phyloP scores from a whole-genome alignment of 2,797 vertebrate species.

The Danio tinwini region DNA sequence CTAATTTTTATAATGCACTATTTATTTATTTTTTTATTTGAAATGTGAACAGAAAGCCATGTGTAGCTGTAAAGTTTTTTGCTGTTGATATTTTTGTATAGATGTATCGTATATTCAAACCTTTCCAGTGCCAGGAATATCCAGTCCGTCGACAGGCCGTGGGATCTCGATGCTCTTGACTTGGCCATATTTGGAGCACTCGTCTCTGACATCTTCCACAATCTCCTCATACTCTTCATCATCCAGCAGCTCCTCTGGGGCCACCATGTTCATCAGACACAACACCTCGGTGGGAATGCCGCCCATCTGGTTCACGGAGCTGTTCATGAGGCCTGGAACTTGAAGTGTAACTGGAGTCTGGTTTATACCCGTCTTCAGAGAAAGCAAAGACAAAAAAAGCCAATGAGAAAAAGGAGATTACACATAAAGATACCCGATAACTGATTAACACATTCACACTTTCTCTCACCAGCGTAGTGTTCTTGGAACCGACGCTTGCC shows the following conservation, averaged over 20 bases:
- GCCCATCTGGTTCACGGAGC: conserved; percentile 90
- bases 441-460: background rate
- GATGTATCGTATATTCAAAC: conserved; percentile 64
- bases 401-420: background rate
- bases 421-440: background rate
- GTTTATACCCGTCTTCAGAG: conserved; percentile 87
- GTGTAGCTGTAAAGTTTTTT: no score
- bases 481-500: conserved; percentile 94
- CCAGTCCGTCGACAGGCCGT: conserved; percentile 90
- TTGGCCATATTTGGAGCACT: conserved; percentile 92
- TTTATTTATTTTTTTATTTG: no score
- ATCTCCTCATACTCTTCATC: conserved; percentile 95
- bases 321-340: conserved; percentile 90
- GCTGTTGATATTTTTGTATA: no score
- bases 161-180: conserved; percentile 95
- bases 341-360: conserved; percentile 94
- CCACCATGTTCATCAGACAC: conserved; percentile 97
- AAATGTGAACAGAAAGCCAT: no score
- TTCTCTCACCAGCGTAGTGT: conserved; percentile 87
- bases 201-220: conserved; percentile 90
- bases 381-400: background rate
- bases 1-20: no score
- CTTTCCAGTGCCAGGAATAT: conserved; percentile 92
- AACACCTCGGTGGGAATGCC: conserved; percentile 91
- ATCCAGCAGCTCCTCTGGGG: conserved; percentile 90